phyloP scores from a whole-genome alignment of 2,113 vertebrate genomes.

The Casuarius casuarius region DNA sequence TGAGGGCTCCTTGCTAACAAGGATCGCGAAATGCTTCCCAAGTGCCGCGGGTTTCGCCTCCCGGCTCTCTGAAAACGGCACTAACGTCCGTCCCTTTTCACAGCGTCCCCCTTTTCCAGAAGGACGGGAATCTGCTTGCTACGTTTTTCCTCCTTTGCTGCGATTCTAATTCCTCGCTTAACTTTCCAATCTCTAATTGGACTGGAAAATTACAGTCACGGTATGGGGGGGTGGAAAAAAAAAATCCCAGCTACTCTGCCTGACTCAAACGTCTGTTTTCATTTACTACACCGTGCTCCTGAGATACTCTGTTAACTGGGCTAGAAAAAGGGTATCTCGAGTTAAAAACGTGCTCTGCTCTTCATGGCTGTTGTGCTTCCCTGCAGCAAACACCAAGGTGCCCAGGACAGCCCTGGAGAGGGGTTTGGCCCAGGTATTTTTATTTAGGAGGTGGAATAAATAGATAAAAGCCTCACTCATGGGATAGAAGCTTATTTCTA shows the following conservation, averaged over 20 bases:
- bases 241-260: neutral
- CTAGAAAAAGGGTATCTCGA: neutral
- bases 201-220: constrained; percentile 57
- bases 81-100: neutral
- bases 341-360: constrained; percentile 6
- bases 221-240: neutral
- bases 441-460: constrained; percentile 41
- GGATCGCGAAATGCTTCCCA: neutral
- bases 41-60: neutral
- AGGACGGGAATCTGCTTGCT: constrained; percentile 18
- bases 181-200: constrained; percentile 62
- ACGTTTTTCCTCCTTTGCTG: constrained; percentile 33
- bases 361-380: neutral
- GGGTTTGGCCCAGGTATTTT: neutral
- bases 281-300: constrained; percentile 42
- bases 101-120: neutral
- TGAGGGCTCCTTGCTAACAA: constrained; percentile 49
- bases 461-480: constrained; percentile 13
- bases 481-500: constrained; percentile 10
- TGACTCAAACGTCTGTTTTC: constrained; percentile 60
- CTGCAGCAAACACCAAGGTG: neutral
- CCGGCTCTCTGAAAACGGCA: neutral
- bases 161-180: constrained; percentile 38
- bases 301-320: constrained; percentile 26
- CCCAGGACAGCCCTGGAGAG: constrained; percentile 1